Evolutionary conservation across 2,113 vertebrate genomes (phyloP).

Genomic region (Pachypanchax playfairii): DNA sequence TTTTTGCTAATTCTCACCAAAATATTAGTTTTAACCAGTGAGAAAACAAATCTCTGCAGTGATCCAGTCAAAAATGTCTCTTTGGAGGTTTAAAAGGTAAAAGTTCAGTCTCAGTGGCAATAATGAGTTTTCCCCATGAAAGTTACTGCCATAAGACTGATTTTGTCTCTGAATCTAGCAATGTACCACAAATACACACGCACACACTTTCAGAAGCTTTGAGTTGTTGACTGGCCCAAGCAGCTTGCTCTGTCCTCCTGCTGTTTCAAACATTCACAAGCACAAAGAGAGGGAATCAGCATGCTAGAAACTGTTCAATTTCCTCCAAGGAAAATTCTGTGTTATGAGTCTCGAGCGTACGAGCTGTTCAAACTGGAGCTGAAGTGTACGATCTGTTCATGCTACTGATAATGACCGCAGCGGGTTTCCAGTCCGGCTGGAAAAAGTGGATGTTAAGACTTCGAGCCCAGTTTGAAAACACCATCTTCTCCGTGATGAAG

Average conservation of each 20-base stretch:
- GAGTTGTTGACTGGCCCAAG: slow-evolving; percentile 39
- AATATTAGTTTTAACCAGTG: too few relatives aligned
- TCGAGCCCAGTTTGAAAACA: slow-evolving; percentile 92
- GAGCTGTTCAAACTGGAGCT: slow-evolving; percentile 38
- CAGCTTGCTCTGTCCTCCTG: slow-evolving; percentile 18
- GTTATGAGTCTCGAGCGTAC: slow-evolving; percentile 38
- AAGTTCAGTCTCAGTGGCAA: too few relatives aligned
- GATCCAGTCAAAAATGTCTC: too few relatives aligned
- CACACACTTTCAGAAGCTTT: too few relatives aligned
- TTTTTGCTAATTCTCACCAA: too few relatives aligned
- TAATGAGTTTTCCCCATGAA: too few relatives aligned
- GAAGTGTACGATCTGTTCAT: slow-evolving; percentile 29
- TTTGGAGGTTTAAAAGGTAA: too few relatives aligned
- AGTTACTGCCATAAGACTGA: too few relatives aligned
- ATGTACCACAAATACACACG: too few relatives aligned
- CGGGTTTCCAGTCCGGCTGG: slow-evolving; percentile 88
- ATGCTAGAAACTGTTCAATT: slow-evolving; percentile 31
- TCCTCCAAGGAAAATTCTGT: slow-evolving; percentile 7
- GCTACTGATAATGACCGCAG: slow-evolving; percentile 44
- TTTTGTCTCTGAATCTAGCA: too few relatives aligned
- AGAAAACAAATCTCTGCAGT: too few relatives aligned
- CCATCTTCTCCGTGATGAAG: slow-evolving; percentile 92
- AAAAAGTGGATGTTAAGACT: slow-evolving; percentile 89
- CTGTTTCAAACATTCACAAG: slow-evolving; percentile 31
- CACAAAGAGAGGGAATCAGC: slow-evolving; percentile 13